Evolutionary conservation across 2,113 vertebrate genomes (phyloP).

Genomic region (Lepisosteus oculatus): DNA sequence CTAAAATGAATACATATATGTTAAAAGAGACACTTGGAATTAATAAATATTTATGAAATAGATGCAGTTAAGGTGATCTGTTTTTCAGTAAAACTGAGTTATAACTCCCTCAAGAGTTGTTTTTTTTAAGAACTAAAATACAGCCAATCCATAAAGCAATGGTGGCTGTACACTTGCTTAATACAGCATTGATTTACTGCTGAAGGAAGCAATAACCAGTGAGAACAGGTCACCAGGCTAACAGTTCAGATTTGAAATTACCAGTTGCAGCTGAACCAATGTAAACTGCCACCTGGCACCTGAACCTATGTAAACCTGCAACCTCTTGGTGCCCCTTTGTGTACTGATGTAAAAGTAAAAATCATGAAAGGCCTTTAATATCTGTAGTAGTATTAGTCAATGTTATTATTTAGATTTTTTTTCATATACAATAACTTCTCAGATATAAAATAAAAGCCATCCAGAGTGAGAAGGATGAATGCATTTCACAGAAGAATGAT

Average conservation of each 20-base stretch:
- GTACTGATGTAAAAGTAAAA: too few species aligned
- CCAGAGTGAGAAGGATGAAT: too few species aligned
- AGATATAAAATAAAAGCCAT: too few species aligned
- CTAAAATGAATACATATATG: constrained; percentile 44
- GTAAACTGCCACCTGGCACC: background rate
- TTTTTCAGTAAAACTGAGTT: constrained; percentile 34
- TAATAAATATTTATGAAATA: constrained; percentile 55
- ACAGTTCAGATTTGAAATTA: constrained; percentile 29
- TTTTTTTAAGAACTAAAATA: constrained; percentile 44
- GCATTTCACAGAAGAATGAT: too few species aligned
- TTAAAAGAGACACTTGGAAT: constrained; percentile 42
- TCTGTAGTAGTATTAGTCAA: too few species aligned
- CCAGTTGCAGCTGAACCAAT: background rate
- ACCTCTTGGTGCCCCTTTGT: too few species aligned
- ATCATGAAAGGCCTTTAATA: too few species aligned
- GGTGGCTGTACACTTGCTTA: constrained; percentile 26
- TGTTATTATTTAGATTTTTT: too few species aligned
- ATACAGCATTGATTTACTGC: constrained; percentile 26
- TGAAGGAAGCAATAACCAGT: constrained; percentile 9
- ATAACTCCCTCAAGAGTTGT: constrained; percentile 30
- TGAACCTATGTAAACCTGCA: too few species aligned
- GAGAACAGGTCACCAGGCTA: constrained; percentile 16
- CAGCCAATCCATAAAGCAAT: constrained; percentile 44
- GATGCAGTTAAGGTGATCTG: constrained; percentile 21
- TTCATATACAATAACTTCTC: too few species aligned